Percentiles rank a stretch among this genome's conserved stretches.
Evolutionary conservation across 2,113 vertebrate genomes (phyloP).

Genomic region (Bufo bufo): DNA sequence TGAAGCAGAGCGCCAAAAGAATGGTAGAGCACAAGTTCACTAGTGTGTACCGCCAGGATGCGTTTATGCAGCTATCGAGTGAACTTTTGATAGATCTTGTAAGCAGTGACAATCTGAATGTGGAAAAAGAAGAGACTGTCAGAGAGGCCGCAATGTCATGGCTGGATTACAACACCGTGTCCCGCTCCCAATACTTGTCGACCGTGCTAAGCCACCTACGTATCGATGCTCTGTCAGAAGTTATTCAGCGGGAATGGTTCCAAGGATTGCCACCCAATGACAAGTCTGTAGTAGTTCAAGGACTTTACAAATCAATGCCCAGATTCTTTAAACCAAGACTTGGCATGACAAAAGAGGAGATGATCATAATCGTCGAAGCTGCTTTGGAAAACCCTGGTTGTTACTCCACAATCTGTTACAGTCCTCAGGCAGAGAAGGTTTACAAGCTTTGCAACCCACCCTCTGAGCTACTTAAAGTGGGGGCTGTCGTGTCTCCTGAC

Average conservation of each 20-base stretch:
- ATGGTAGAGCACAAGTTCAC: conserved; percentile 99
- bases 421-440: conserved; percentile 96
- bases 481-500: conserved; percentile 92
- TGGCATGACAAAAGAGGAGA: conserved; percentile 99
- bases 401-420: conserved; percentile 92
- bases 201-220: conserved; percentile 97
- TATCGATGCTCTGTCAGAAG: conserved; percentile 96
- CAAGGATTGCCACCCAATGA: conserved; percentile 96
- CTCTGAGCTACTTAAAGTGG: conserved; percentile 91
- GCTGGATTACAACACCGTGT: conserved; percentile 96
- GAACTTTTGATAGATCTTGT: conserved; percentile 94
- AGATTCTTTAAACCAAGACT: conserved; percentile 98
- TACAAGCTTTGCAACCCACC: conserved; percentile 94
- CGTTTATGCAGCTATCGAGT: conserved; percentile 95
- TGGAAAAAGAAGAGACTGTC: conserved; percentile 98
- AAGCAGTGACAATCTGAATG: conserved; percentile 98
- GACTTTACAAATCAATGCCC: conserved; percentile 99
- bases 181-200: conserved; percentile 93
- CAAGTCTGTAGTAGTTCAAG: conserved; percentile 97
- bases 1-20: conserved; percentile 94
- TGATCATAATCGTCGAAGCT: conserved; percentile 97
- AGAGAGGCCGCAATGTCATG: conserved; percentile 97
- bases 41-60: conserved; percentile 90
- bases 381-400: conserved; percentile 81
- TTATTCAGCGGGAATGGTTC: conserved; percentile 98